Evolutionary conservation across 2,888 invertebrate genomes (phyloP).

Genomic region (Monochamus alternatus): DNA sequence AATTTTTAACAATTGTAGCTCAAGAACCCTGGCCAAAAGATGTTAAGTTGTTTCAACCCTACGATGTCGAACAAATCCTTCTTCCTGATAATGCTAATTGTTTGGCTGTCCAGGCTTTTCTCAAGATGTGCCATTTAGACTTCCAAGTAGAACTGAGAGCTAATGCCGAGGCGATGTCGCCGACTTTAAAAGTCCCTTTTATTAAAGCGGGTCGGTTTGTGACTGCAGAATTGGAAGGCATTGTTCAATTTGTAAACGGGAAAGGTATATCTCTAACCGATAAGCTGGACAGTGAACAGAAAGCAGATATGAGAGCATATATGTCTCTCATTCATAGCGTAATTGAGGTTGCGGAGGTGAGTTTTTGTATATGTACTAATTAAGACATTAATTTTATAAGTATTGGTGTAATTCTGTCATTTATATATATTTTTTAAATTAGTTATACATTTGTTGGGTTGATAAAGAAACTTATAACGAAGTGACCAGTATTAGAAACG

Average conservation of each 20-base stretch:
- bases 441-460: conserved; percentile 91
- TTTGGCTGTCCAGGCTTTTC: conserved; percentile 91
- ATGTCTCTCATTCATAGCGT: conserved; percentile 92
- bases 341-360: conserved; percentile 91
- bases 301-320: conserved; percentile 94
- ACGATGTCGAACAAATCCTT: conserved; percentile 94
- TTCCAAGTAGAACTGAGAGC: conserved; percentile 86
- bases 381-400: too few relatives aligned
- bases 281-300: conserved; percentile 81
- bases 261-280: conserved; percentile 87
- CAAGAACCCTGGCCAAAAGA: conserved; percentile 94
- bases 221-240: conserved; percentile 92
- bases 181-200: conserved; percentile 93
- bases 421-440: conserved; percentile 48
- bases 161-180: conserved; percentile 98
- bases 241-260: conserved; percentile 89
- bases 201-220: conserved; percentile 92
- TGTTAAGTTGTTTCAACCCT: conserved; percentile 89
- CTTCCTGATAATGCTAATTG: conserved; percentile 96
- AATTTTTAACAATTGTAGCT: conserved; percentile 71
- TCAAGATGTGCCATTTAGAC: conserved; percentile 92
- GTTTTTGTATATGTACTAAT: neutral
- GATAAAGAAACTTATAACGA: conserved; percentile 85
- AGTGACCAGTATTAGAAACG: conserved; percentile 88
- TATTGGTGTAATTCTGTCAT: too few relatives aligned